A percentile compares a stretch with the other conserved stretches of the same genome.
Conservation (phyloP, 2,113 vertebrate genomes). For the Rhabdornis inornatus region DNA sequence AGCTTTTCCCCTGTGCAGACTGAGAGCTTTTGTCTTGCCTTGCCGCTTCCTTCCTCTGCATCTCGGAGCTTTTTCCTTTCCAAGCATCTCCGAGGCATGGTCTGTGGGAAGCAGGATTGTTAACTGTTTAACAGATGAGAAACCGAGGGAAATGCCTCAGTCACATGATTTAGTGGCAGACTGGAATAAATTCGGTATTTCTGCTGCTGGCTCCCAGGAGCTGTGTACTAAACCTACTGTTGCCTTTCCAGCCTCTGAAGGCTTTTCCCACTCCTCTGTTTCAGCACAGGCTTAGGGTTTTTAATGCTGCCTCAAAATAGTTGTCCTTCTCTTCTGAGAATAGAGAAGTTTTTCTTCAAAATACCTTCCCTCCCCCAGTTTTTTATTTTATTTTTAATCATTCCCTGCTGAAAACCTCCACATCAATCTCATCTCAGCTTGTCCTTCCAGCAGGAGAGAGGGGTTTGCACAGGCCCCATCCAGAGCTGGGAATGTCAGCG, state of each 20-base stretch:
- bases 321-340: neutral
- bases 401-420: conserved; percentile 36
- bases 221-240: neutral
- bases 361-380: neutral
- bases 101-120: neutral
- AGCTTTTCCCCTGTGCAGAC: neutral
- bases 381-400: neutral
- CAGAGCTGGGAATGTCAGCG: conserved; percentile 38
- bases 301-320: neutral
- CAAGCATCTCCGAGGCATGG: neutral
- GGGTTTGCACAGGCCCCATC: conserved; percentile 11
- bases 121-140: neutral
- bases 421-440: conserved; percentile 26
- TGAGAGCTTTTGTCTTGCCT: neutral
- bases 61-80: neutral
- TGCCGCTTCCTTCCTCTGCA: neutral
- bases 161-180: neutral
- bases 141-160: neutral
- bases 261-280: neutral
- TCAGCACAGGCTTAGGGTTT: neutral
- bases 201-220: neutral
- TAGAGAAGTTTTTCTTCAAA: conserved; percentile 6
- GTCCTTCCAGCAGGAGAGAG: conserved; percentile 50
- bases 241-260: neutral
- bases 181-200: neutral